phyloP scores from a whole-genome alignment of 2,888 invertebrate genomes.

The Sinopyrophorus schimmeli region DNA sequence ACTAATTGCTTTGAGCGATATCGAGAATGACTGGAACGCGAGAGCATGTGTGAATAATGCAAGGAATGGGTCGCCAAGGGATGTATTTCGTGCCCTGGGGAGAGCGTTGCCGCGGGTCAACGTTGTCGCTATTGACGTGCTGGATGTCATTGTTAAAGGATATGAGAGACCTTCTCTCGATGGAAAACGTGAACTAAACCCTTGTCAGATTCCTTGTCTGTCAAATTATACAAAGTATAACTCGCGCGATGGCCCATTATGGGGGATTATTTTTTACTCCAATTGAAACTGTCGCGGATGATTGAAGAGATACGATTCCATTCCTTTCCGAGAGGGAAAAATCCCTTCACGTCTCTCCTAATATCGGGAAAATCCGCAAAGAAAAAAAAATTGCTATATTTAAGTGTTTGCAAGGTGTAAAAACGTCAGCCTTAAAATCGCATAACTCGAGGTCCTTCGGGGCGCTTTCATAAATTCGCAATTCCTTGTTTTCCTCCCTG shows the following conservation, averaged over 20 bases:
- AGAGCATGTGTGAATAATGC: constrained; percentile 26
- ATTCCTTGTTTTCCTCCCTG: too few species aligned
- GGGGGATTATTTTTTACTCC: constrained; percentile 25
- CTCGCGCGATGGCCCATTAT: constrained; percentile 19
- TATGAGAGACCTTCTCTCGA: constrained; percentile 23
- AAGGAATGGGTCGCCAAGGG: constrained; percentile 23
- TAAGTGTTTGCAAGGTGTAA: too few species aligned
- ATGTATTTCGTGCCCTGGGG: neutral
- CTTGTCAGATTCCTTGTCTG: constrained; percentile 27
- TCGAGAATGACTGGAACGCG: constrained; percentile 21
- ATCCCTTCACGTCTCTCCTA: too few species aligned
- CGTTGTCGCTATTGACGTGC: constrained; percentile 22
- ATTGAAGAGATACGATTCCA: constrained; percentile 28
- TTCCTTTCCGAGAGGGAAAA: too few species aligned
- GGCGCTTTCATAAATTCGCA: too few species aligned
- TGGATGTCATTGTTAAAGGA: constrained; percentile 25
- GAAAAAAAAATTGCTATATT: too few species aligned
- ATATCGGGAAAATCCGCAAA: too few species aligned
- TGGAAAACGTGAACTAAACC: constrained; percentile 20
- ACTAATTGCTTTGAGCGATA: constrained; percentile 28
- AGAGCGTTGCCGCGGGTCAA: constrained; percentile 18
- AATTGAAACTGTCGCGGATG: constrained; percentile 29
- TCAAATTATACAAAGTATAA: constrained; percentile 26
- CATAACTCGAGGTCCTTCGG: too few species aligned
- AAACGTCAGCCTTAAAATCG: too few species aligned